Conservation (phyloP, 2,797 vertebrate species). For the Hippocampus kuda region DNA sequence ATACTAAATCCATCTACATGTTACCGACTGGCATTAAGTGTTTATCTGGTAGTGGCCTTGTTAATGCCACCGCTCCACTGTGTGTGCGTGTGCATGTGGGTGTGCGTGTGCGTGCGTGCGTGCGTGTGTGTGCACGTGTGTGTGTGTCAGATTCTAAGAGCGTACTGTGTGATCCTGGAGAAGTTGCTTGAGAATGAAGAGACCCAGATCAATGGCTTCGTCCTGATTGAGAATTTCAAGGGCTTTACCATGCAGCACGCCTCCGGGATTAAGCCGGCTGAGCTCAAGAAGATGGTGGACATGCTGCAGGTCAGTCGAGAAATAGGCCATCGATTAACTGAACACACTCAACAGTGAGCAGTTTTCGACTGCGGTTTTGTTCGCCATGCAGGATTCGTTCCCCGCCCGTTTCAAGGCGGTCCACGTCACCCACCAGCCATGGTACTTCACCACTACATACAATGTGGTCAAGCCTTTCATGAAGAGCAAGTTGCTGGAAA, state of each 20-base stretch:
- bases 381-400: slow-evolving; percentile 80
- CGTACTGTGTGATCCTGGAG: slow-evolving; percentile 94
- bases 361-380: not conserved
- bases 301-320: slow-evolving; percentile 85
- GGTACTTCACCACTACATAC: slow-evolving; percentile 98
- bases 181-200: slow-evolving; percentile 92
- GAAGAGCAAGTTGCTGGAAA: slow-evolving; percentile 93
- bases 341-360: not conserved
- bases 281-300: slow-evolving; percentile 99
- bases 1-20: not conserved
- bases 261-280: slow-evolving; percentile 81
- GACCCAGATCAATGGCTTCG: slow-evolving; percentile 96
- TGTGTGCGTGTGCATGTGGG: slow-evolving; percentile 6
- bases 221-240: slow-evolving; percentile 93
- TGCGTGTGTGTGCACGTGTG: not conserved
- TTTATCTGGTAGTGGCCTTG: too few relatives aligned
- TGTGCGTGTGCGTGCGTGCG: slow-evolving; percentile 17
- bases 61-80: too few relatives aligned
- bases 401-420: slow-evolving; percentile 94
- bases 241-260: slow-evolving; percentile 98
- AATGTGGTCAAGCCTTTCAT: slow-evolving; percentile 93
- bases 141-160: slow-evolving; percentile 79
- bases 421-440: slow-evolving; percentile 93
- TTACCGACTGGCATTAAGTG: too few relatives aligned
- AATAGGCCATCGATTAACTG: not conserved